phyloP scores from a whole-genome alignment of 2,797 vertebrate genomes.

The Tokudaia muenninki region DNA sequence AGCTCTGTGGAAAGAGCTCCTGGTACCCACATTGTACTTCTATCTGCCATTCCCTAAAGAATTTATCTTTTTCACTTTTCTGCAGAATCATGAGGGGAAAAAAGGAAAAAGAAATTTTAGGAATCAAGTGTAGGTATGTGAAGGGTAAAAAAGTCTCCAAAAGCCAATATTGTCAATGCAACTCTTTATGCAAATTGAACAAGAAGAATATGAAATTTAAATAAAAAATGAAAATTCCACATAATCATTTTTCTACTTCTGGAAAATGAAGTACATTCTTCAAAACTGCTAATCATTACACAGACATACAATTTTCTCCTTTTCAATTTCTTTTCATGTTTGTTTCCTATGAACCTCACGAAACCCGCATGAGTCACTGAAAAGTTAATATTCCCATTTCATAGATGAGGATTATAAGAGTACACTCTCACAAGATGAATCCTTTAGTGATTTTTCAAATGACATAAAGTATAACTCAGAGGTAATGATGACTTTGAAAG shows the following conservation, averaged over 20 bases:
- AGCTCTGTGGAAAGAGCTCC: background rate
- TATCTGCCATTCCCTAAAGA: background rate
- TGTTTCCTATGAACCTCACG: background rate
- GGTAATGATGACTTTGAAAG: slow-evolving; percentile 33
- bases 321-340: slow-evolving; percentile 55
- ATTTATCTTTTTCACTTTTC: background rate
- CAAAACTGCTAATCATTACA: background rate
- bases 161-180: background rate
- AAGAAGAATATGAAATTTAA: background rate
- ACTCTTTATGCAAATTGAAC: background rate
- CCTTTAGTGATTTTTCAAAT: slow-evolving; percentile 27
- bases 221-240: background rate
- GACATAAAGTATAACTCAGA: background rate
- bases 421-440: background rate
- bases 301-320: background rate
- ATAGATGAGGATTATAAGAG: slow-evolving; percentile 8
- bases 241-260: slow-evolving; percentile 7
- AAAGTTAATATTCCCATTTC: slow-evolving; percentile 44
- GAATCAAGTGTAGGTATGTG: background rate
- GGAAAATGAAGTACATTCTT: slow-evolving; percentile 36
- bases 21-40: background rate
- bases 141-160: background rate
- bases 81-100: background rate
- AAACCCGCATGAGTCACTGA: background rate
- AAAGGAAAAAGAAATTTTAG: slow-evolving; percentile 42